phyloP scores from a whole-genome alignment of 2,797 vertebrate genomes.

The Sandelia bainsii region DNA sequence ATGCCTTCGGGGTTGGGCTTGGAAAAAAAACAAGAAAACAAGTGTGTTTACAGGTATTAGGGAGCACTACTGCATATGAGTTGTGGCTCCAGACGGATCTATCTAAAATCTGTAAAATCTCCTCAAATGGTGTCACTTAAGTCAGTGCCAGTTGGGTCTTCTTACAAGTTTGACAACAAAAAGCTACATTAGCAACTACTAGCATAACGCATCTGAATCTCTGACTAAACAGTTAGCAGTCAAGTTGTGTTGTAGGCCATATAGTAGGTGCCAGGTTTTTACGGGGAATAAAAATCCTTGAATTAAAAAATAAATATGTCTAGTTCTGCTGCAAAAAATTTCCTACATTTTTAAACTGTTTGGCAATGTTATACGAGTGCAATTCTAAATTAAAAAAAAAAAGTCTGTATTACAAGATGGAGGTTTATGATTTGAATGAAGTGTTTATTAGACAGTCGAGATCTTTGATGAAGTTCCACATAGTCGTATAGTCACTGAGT shows the following conservation, averaged over 20 bases:
- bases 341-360: too few relatives aligned
- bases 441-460: background rate
- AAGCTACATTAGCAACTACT: too few relatives aligned
- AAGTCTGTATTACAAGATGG: background rate
- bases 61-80: background rate
- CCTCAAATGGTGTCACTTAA: background rate
- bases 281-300: background rate
- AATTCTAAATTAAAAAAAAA: too few relatives aligned
- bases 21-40: background rate
- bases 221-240: background rate
- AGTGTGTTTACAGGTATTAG: background rate
- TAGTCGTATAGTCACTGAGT: background rate
- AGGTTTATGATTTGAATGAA: background rate
- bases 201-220: background rate
- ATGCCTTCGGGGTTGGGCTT: background rate
- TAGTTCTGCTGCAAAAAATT: too few relatives aligned
- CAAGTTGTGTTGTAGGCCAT: too few relatives aligned
- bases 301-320: too few relatives aligned
- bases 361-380: too few relatives aligned
- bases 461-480: background rate
- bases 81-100: background rate
- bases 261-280: background rate
- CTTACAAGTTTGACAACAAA: background rate
- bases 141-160: background rate
- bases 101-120: background rate